Evolutionary conservation across 1,140 invertebrate species (phyloP).

Genomic region (Matsumurasca onukii): DNA sequence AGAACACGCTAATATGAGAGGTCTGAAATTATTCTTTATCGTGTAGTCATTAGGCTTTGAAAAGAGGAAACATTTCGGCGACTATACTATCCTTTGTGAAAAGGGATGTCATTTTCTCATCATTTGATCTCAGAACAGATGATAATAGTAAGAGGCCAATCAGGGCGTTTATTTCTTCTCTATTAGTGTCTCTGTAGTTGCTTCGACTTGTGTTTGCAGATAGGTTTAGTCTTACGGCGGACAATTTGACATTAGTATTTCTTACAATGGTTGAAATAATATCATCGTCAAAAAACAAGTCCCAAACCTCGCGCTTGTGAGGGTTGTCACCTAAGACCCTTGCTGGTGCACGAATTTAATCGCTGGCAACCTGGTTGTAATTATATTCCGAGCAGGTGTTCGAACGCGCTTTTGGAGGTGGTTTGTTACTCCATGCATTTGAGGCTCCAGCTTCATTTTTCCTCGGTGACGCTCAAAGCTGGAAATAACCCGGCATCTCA

Average conservation of each 20-base stretch:
- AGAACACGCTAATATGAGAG: no score
- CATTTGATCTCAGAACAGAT: no score
- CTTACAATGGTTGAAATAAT: no score
- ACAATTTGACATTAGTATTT: no score
- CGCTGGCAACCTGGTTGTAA: not conserved
- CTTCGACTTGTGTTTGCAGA: not conserved
- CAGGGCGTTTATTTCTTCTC: constrained; percentile 4
- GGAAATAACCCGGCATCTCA: not conserved
- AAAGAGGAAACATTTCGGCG: no score
- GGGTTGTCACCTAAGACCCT: no score
- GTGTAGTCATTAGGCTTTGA: no score
- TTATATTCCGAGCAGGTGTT: not conserved
- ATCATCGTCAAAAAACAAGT: not conserved
- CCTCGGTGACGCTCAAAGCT: not conserved
- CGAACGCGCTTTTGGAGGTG: not conserved
- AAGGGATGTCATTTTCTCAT: no score
- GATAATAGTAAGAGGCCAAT: constrained; percentile 6
- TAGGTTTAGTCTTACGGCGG: no score
- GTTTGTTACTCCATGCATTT: not conserved
- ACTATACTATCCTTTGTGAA: no score
- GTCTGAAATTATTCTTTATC: not conserved
- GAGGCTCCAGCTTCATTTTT: not conserved
- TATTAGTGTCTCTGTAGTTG: not conserved
- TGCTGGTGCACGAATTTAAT: not conserved
- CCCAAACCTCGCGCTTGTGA: not conserved